A percentile compares a stretch with the other conserved stretches of the same genome.
phyloP scores from a whole-genome alignment of 2,888 invertebrate genomes.

The Bhutanitis thaidina region DNA sequence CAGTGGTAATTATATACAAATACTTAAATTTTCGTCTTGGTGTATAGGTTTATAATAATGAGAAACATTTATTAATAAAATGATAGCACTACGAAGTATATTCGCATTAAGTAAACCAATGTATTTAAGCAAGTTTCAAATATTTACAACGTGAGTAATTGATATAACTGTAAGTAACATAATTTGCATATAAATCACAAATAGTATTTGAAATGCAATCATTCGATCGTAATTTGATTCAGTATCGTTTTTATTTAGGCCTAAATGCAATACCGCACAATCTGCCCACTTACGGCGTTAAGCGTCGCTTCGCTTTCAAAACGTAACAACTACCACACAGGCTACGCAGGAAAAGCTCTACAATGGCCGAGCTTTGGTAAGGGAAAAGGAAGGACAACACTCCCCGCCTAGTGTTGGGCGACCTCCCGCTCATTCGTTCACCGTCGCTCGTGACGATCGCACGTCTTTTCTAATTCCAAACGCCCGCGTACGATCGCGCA shows the following conservation, averaged over 20 bases:
- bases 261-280: conserved; percentile 72
- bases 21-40: too few relatives aligned
- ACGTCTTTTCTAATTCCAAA: conserved; percentile 38
- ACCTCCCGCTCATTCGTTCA: conserved; percentile 60
- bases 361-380: conserved; percentile 58
- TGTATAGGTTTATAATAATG: too few relatives aligned
- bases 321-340: conserved; percentile 42
- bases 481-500: conserved; percentile 57
- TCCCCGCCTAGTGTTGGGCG: conserved; percentile 55
- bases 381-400: conserved; percentile 63
- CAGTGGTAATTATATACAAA: too few relatives aligned
- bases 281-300: conserved; percentile 76
- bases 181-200: conserved; percentile 17
- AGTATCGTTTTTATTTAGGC: conserved; percentile 68
- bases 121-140: too few relatives aligned
- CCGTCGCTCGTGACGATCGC: conserved; percentile 45
- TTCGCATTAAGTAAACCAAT: too few relatives aligned
- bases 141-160: background rate
- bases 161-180: conserved; percentile 3
- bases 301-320: conserved; percentile 45
- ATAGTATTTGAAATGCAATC: conserved; percentile 29
- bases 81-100: too few relatives aligned
- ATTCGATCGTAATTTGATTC: conserved; percentile 42
- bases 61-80: too few relatives aligned
- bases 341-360: conserved; percentile 62